Evolutionary conservation across 2,888 invertebrate genomes (phyloP), one percentile per base, ranked within the genome.

Genomic region (Capitulum mitella): DNA sequence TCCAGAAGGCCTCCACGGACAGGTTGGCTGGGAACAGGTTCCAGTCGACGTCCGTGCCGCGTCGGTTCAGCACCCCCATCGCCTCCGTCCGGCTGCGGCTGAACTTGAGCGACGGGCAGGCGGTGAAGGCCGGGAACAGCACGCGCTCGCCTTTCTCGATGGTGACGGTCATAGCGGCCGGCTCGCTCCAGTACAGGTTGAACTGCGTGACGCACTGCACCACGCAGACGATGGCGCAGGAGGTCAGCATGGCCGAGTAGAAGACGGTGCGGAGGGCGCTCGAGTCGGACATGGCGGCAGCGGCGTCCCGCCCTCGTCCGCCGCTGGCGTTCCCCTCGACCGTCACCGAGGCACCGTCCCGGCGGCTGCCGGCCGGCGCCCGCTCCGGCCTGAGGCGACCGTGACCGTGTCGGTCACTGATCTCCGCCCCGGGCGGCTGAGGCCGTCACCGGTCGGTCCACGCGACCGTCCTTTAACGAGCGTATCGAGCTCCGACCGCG

Each of bases 141-240:
- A 70, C 70, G n/a, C 58, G 3, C 58, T 58, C 58, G 70, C 34
- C 70, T 26, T 40, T 34, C 29, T n/a, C 16, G 37, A 70, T 70
- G 70, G 70, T 70, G 70, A 70, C 70, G 37, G 70, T 70, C 70
- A 70, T 70, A 16, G 70, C 70, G 70, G 70, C 37, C 22, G 70
- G 70, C 70, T 70, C 70, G 40, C 70, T 70, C 70, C 70, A 70
- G 70, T 70, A 70, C 37, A 70, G 70, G 37, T 26, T 70, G 70
- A 70, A 26, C 70, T 70, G 70, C 37, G 2, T 70, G 37, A 70
- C 70, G 70, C 70, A 70, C 70, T 70, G 70, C 26, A 70, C 22
- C 5, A 40, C 37, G 70, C 70, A 70, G 29, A 70, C 70, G 40
- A 70, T 26, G 37, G 37, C 70, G 26, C 70, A 70, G 1, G 19